A percentile compares a stretch with the other conserved stretches of the same genome.
These are phyloP conservation scores for Paracanthobrama guichenoti DNA, from an alignment of 2,113 vertebrate genomes.

Conservation along the genomic window DNA sequence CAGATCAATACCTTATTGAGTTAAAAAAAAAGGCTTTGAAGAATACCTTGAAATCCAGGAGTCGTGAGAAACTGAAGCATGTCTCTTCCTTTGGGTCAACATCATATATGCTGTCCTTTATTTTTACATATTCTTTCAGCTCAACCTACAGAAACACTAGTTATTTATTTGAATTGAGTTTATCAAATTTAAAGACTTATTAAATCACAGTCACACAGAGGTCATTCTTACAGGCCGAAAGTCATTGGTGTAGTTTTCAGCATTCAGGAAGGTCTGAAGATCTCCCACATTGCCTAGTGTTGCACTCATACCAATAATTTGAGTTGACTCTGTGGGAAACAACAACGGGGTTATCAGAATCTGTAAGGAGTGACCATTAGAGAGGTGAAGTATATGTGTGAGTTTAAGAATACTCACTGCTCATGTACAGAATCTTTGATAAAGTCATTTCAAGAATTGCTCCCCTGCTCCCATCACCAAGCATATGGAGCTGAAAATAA, in stretches of 20 bases:
- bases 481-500: conserved; percentile 87
- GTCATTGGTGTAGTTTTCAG: conserved; percentile 86
- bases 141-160: conserved; percentile 77
- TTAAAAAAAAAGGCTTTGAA: not conserved
- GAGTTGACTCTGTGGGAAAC: conserved; percentile 78
- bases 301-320: conserved; percentile 97
- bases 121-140: conserved; percentile 91
- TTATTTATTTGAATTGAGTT: not conserved
- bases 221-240: conserved; percentile 87
- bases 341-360: not conserved
- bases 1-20: not conserved
- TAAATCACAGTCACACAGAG: not conserved
- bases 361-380: not conserved
- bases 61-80: conserved; percentile 82
- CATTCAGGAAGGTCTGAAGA: conserved; percentile 88
- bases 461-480: conserved; percentile 90
- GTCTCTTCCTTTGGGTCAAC: conserved; percentile 81
- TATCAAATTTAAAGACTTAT: not conserved
- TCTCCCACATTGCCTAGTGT: conserved; percentile 90
- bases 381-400: not conserved
- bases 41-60: conserved; percentile 84
- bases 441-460: conserved; percentile 89
- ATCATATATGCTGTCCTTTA: conserved; percentile 84
- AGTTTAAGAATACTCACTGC: conserved; percentile 77
- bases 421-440: conserved; percentile 85